A percentile compares a stretch with the other conserved stretches of the same genome.
Conservation (phyloP, 1,140 invertebrate species). For the Papilio helenus region DNA sequence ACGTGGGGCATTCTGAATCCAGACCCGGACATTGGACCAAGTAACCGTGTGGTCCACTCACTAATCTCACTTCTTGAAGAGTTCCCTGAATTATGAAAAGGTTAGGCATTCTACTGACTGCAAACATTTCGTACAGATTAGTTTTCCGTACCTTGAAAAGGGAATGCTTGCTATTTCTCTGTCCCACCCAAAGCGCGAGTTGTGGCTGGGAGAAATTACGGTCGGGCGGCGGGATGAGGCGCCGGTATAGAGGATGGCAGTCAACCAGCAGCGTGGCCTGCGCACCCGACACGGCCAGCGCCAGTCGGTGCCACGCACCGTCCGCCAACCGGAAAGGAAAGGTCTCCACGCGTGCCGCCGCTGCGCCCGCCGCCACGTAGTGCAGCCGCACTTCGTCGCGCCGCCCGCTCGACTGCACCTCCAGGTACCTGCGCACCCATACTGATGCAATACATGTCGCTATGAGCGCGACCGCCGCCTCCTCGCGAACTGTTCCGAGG, state of each 20-base stretch:
- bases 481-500: constrained; percentile 78
- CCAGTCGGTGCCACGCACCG: constrained; percentile 93
- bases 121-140: background rate
- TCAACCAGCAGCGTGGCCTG: constrained; percentile 93
- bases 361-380: constrained; percentile 86
- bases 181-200: constrained; percentile 92
- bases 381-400: constrained; percentile 92
- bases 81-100: constrained; percentile 84
- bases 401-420: constrained; percentile 94
- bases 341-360: constrained; percentile 89
- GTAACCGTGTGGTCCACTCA: constrained; percentile 93
- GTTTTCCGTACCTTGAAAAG: constrained; percentile 90
- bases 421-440: constrained; percentile 88
- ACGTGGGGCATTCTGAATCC: constrained; percentile 94
- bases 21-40: constrained; percentile 92
- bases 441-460: constrained; percentile 50
- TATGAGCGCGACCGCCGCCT: constrained; percentile 54
- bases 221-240: constrained; percentile 86
- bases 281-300: constrained; percentile 91
- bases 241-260: constrained; percentile 92
- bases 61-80: constrained; percentile 93
- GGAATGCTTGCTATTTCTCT: constrained; percentile 92
- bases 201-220: constrained; percentile 88
- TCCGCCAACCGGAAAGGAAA: constrained; percentile 94
- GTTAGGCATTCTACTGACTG: constrained; percentile 12